Conservation (phyloP, 2,113 vertebrate species). For the Trinectes maculatus region DNA sequence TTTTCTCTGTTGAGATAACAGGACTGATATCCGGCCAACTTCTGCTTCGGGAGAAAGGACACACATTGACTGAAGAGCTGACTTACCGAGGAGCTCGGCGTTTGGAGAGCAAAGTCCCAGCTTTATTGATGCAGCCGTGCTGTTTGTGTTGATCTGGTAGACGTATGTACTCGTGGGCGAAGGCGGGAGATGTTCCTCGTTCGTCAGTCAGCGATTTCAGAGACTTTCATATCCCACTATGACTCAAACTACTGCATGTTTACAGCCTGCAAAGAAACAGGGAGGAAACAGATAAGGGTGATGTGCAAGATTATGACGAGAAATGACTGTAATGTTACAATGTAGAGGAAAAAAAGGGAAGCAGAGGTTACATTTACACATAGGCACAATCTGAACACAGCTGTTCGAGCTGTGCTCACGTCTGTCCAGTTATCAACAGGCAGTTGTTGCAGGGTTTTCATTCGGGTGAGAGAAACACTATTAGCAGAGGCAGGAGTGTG, state of each 20-base stretch:
- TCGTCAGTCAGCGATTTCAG: slow-evolving; percentile 8
- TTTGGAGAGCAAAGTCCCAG: slow-evolving; percentile 63
- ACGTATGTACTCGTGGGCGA: too few relatives aligned
- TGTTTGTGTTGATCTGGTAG: slow-evolving; percentile 33
- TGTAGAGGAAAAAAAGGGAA: too few relatives aligned
- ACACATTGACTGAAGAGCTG: slow-evolving; percentile 70
- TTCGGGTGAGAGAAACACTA: not conserved
- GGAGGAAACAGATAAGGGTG: slow-evolving; percentile 3
- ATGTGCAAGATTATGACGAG: not conserved
- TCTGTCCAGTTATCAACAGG: not conserved
- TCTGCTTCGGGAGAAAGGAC: slow-evolving; percentile 58
- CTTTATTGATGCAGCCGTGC: slow-evolving; percentile 13
- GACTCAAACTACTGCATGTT: slow-evolving; percentile 29
- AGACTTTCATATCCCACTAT: slow-evolving; percentile 32
- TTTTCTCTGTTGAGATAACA: slow-evolving; percentile 56
- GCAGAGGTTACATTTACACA: too few relatives aligned
- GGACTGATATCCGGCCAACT: slow-evolving; percentile 65
- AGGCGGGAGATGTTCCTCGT: not conserved
- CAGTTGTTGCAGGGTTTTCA: not conserved
- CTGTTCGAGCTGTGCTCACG: too few relatives aligned
- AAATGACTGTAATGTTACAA: too few relatives aligned
- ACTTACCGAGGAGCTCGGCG: slow-evolving; percentile 45
- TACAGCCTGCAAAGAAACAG: slow-evolving; percentile 3
- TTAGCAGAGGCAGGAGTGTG: not conserved
- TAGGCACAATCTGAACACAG: too few relatives aligned